Conservation (phyloP, 2,797 vertebrate genomes). For the Acrossocheilus wenchowensis region DNA sequence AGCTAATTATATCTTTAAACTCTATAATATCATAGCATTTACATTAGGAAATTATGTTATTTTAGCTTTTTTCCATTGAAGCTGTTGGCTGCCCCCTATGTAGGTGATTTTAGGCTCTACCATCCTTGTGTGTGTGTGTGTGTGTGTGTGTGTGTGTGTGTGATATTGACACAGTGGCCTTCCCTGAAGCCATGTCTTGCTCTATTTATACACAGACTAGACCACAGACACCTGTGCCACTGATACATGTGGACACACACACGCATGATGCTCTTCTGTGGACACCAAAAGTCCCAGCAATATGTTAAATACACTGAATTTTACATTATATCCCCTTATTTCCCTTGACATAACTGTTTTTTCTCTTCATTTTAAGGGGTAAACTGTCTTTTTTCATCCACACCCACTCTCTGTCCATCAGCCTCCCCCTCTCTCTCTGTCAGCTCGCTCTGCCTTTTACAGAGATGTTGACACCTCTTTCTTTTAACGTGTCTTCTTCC, state of each 20-base stretch:
- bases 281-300: neutral
- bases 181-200: slow-evolving; percentile 48
- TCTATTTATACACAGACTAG: slow-evolving; percentile 53
- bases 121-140: neutral
- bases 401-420: neutral
- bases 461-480: slow-evolving; percentile 38
- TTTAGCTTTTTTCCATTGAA: neutral
- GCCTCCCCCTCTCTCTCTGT: neutral
- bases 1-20: neutral
- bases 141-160: neutral
- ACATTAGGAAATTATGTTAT: neutral
- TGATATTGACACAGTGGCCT: slow-evolving; percentile 50
- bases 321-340: too few relatives aligned
- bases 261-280: neutral
- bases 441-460: neutral
- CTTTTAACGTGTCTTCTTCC: slow-evolving; percentile 7
- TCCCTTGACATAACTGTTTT: neutral
- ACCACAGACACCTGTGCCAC: slow-evolving; percentile 51
- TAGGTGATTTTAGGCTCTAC: neutral
- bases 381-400: neutral
- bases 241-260: slow-evolving; percentile 22
- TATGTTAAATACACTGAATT: neutral
- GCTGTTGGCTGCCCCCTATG: neutral
- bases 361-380: neutral
- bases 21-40: too few relatives aligned